Base-by-base conservation (phyloP, 2,888 invertebrate species). In the Hemicrepidius hirtus region DNA sequence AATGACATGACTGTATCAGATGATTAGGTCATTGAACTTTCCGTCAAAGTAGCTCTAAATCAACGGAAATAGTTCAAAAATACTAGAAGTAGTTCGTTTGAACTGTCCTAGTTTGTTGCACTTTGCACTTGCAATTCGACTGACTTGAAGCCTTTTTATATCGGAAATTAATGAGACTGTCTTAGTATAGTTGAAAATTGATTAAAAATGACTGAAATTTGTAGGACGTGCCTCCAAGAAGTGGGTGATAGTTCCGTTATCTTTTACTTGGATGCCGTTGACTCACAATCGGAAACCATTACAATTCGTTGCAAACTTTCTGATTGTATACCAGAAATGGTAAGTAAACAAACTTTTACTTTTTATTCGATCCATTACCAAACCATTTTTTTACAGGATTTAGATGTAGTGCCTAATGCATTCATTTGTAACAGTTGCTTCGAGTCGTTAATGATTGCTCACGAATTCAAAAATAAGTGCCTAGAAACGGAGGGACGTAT, bases 381-480 rank as follows among this genome's bases (percentile, higher is more conserved):
- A 32, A 32, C 1, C 24, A 7, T 46, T 68, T 50, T 37, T 18
- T 28, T 46, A 0, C 50, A 71, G 71, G 68, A 72, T 41, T 50
- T 72, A 40, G 64, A 68, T 49, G 49, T 72, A 50, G 57, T 64
- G 55, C 68, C 72, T 37, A 68, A 72, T 37, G 67, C 72, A 18
- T 63, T 68, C 18, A 68, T 72, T 32, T 72, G 72, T 28, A 57
- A 64, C 13, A 46, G 28, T 16, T 72, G 72, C 35, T 46, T 64
- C 12, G 68, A 68, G 53, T 40, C 62, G 9, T 20, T 72, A 3
- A 57, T 24, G 24, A 6, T 64, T 18, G 72, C 68, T 16, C 57
- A 72, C 44, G 63, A 68, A 57, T 72, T 72, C 41, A 72, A 68
- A 64, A 72, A 62, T 18, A 72, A 72, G 64, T 72, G 72, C 50